phyloP scores from a whole-genome alignment of 53 echinoderm and acorn worm species.

The Holothuria leucospilota region DNA sequence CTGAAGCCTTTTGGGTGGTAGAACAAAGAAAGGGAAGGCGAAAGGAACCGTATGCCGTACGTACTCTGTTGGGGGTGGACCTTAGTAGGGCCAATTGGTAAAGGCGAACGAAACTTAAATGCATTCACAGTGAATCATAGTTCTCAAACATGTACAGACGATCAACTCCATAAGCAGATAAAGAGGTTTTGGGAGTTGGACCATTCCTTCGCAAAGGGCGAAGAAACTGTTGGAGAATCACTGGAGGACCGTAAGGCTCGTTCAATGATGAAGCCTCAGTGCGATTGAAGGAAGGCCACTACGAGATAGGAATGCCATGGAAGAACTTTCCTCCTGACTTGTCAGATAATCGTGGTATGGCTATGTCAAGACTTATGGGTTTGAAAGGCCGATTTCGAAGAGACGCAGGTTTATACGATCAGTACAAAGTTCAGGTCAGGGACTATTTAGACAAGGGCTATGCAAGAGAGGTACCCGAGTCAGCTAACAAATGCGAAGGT shows the following conservation, averaged over 20 bases:
- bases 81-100: constrained; percentile 17
- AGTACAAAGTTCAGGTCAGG: constrained; percentile 48
- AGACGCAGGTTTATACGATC: not conserved
- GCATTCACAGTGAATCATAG: constrained; percentile 8
- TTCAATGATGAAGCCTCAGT: constrained; percentile 25
- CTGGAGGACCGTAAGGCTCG: constrained; percentile 59
- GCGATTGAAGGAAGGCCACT: too few species aligned
- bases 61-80: constrained; percentile 56
- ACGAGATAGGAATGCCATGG: too few species aligned
- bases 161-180: constrained; percentile 32
- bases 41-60: constrained; percentile 53
- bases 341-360: constrained; percentile 44
- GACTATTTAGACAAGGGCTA: constrained; percentile 62
- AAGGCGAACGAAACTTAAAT: not conserved
- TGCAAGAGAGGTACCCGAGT: constrained; percentile 22
- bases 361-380: constrained; percentile 38
- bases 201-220: not conserved
- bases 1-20: constrained; percentile 57
- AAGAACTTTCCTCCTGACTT: constrained; percentile 8
- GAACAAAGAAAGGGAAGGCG: constrained; percentile 51
- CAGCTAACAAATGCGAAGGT: not conserved
- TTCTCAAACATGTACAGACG: not conserved
- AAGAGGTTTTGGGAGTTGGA: constrained; percentile 61
- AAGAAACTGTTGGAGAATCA: constrained; percentile 42
- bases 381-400: constrained; percentile 17